Conservation (phyloP, 2,113 vertebrate species). For the Osmerus mordax region DNA sequence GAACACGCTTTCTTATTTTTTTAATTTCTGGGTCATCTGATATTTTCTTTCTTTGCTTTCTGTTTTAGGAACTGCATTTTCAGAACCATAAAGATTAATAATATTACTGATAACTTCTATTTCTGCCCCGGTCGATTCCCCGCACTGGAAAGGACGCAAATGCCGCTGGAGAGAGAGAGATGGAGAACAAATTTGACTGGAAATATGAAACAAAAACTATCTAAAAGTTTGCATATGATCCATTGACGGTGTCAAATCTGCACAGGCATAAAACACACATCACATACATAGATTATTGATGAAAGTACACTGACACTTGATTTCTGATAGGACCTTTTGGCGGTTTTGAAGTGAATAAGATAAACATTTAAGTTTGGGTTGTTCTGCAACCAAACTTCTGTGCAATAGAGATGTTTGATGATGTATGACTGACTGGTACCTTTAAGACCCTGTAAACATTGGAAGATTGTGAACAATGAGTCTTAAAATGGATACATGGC, state of each 20-base stretch:
- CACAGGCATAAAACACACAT: constrained; percentile 36
- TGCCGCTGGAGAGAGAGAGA: constrained; percentile 16
- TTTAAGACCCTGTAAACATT: constrained; percentile 41
- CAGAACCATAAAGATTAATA: constrained; percentile 40
- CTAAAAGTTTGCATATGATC: constrained; percentile 6
- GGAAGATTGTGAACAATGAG: constrained; percentile 12
- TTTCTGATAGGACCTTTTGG: constrained; percentile 43
- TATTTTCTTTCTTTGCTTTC: constrained; percentile 51
- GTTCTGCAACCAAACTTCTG: constrained; percentile 49
- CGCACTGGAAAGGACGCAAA: constrained; percentile 61
- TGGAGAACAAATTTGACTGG: constrained; percentile 22
- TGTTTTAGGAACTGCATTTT: constrained; percentile 62
- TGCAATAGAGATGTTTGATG: constrained; percentile 64
- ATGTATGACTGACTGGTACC: constrained; percentile 45
- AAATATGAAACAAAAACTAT: constrained; percentile 37
- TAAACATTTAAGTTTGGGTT: constrained; percentile 27
- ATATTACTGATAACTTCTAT: constrained; percentile 30
- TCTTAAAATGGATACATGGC: constrained; percentile 12
- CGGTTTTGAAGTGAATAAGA: constrained; percentile 13
- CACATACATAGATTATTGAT: constrained; percentile 43
- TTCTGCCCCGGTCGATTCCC: constrained; percentile 41
- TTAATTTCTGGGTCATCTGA: constrained; percentile 16
- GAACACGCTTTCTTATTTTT: constrained; percentile 39
- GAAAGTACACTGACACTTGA: constrained; percentile 65
- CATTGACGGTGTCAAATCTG: constrained; percentile 38